Evolutionary conservation across 2,888 invertebrate genomes (phyloP), one percentile per base, ranked within the genome.

Genomic region (Cryptus viduatorius): DNA sequence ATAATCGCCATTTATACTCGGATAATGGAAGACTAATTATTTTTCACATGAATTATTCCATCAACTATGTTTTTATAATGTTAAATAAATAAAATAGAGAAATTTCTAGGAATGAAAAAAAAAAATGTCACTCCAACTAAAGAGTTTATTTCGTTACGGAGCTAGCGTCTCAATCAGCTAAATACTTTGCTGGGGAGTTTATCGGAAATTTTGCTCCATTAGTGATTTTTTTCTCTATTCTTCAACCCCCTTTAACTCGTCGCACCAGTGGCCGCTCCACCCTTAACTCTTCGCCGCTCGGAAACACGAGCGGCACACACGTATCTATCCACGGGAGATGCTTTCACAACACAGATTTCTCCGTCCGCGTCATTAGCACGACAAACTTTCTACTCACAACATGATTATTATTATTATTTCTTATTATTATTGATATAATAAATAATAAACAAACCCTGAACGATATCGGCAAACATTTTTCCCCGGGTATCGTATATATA

Each of bases 261-360:
- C 59, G 59, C 59, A 59, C 59, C 59, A 29, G 12, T 29, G 59
- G 59, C 37, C 37, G 64, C 64, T 64, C 64, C 64, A 16, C 64
- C 64, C 64, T 64, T 64, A 56, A 19, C 37, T 42, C 64, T 64
- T n/a, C 7, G 64, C n/a, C 24, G 16, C 59, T 42, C 14, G 42
- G 8, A 59, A 14, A 7, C 14, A 24, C 16, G 31, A 37, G 37
- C 37, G 37, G 29, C 61, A 64, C 64, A 37, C 31, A 16, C 31
- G 37, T n/a, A 37, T 61, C 37, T 31, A 37, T 37, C 31, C 64
- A 37, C 64, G 16, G 37, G 37, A 64, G 16, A 42, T 64, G 2
- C 24, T 24, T 24, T 64, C 37, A 16, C 64, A 37, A 42, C 64
- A 64, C 64, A 37, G 10, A 64, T 31, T 37, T 1, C 37, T 37